Conservation (phyloP, 2,888 invertebrate species). For the Gnatocerus cornutus region DNA sequence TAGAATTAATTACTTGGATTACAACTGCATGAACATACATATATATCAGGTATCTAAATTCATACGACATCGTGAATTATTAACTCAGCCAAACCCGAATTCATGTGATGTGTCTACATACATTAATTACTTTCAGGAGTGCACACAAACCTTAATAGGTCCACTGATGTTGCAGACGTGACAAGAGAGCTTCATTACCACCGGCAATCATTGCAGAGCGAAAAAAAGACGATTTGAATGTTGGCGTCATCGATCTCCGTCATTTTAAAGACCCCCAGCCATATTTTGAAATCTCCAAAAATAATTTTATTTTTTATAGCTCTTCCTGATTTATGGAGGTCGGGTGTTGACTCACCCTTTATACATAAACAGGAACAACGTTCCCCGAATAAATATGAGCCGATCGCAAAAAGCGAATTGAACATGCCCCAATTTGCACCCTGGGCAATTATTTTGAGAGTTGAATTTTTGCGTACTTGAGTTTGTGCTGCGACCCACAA, state of each 20-base stretch:
- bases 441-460: not conserved
- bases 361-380: conserved; percentile 19
- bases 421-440: not conserved
- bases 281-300: conserved; percentile 36
- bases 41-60: conserved; percentile 38
- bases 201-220: not conserved
- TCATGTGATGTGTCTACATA: conserved; percentile 20
- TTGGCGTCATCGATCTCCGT: conserved; percentile 1
- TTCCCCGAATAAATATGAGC: conserved; percentile 5
- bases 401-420: conserved; percentile 14
- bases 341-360: conserved; percentile 31
- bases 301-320: conserved; percentile 23
- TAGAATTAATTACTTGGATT: conserved; percentile 50
- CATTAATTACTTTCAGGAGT: conserved; percentile 28
- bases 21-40: conserved; percentile 35
- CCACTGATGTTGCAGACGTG: not conserved
- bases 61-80: conserved; percentile 40
- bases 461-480: conserved; percentile 21
- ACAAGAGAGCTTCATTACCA: not conserved
- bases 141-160: conserved; percentile 5
- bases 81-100: conserved; percentile 17
- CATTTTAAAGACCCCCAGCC: conserved; percentile 12
- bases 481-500: conserved; percentile 43
- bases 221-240: not conserved
- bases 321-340: conserved; percentile 25